Evolutionary conservation across 2,113 vertebrate genomes (phyloP).

Genomic region (Cephalopterus ornatus): DNA sequence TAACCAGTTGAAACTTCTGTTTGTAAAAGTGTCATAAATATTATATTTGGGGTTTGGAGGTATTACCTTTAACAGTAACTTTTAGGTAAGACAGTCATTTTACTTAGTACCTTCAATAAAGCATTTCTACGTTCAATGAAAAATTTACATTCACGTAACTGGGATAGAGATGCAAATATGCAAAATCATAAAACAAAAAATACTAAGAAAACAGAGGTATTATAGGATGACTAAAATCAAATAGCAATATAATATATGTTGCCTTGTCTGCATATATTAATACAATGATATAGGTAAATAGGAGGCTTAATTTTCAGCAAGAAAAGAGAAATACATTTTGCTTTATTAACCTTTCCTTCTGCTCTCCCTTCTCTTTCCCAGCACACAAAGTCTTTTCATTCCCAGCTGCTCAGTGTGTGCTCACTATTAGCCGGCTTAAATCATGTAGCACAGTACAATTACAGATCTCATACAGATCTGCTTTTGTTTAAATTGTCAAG

Average conservation of each 20-base stretch:
- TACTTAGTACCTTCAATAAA: neutral
- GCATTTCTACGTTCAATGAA: neutral
- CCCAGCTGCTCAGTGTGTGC: constrained; percentile 27
- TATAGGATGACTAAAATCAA: neutral
- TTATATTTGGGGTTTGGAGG: neutral
- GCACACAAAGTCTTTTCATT: neutral
- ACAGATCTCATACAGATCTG: constrained; percentile 34
- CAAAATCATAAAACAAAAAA: neutral
- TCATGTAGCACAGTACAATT: constrained; percentile 7
- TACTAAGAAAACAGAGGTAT: neutral
- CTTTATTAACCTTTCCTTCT: constrained; percentile 17
- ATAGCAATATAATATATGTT: neutral
- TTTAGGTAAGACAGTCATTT: neutral
- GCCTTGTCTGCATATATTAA: neutral
- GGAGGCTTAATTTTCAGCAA: neutral
- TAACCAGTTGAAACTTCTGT: neutral
- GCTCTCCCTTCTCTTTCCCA: neutral
- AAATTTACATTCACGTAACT: neutral
- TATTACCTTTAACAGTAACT: neutral
- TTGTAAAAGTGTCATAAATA: neutral
- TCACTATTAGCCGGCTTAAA: constrained; percentile 33
- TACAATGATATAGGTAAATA: neutral
- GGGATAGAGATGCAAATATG: neutral
- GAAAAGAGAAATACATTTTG: neutral
- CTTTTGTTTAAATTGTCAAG: constrained; percentile 58